Evolutionary conservation across 2,888 invertebrate genomes (phyloP), one percentile per base, ranked within the genome.

Genomic region (Leistus spinibarbis): DNA sequence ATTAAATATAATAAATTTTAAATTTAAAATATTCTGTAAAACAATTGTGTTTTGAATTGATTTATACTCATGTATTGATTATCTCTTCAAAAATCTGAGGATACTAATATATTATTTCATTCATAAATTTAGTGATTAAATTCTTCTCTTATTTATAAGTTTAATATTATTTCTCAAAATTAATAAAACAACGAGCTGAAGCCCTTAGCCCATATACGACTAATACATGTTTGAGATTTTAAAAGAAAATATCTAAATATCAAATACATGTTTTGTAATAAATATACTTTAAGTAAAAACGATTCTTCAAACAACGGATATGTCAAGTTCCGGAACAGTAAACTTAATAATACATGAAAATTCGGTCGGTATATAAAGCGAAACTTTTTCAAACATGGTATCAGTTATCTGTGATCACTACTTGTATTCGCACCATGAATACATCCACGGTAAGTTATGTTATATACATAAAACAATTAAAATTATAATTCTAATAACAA

Each of bases 361-460:
- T 40, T 40, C 7, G 40, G 40, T 40, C 13, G 7, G 40, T 40
- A 40, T 40, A 40, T 10, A 40, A 40, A 13, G 40, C 7, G 40
- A 40, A 40, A 40, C 13, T 56, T 56, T 19, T 56, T 19, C 16
- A 56, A 60, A 20, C 60, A 60, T 19, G 22, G 17, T 40, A 72
- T 72, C 72, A 72, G 72, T 72, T 19, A 27, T 27, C 57, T 57
- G 66, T 66, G 66, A 72, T 72, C 72, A 66, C 56, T 24, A 16
- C 10, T 24, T 72, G 57, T 19, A 72, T 72, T 54, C 24, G 66
- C 72, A 72, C 64, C 72, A 72, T 72, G 72, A 23, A 23, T 56
- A 66, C 65, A 7, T 56, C 66, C 66, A 72, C 72, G 72, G 72
- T 72, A 65, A 72, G 10, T n/a, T n/a, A n/a, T n/a, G n/a, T n/a